Base-by-base conservation (phyloP, 2,113 vertebrate species). In the Periophthalmus modestus region DNA sequence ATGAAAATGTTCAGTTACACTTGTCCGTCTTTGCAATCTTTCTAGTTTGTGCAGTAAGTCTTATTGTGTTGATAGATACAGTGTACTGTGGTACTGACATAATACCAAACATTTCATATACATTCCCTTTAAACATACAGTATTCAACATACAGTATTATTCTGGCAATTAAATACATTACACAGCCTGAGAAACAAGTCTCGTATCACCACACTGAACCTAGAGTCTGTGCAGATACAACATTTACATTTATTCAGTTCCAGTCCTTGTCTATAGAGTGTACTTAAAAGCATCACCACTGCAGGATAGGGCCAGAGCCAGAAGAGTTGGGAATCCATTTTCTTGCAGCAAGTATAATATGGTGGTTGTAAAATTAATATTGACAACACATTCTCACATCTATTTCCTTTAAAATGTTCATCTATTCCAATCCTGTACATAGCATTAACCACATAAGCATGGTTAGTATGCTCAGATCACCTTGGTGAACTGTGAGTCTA, bases 401-500 rank as follows among this genome's bases (percentile, higher is more conserved):
- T 34, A 63, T 18, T 63, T 7, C n/a, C 52, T 9, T n/a, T n/a
- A 5, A 52, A 52, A 52, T 52, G 15, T 52, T 18, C 48, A 52
- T 55, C 52, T 11, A 9, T 34, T n/a, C 11, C 12, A 9, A 6
- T 34, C 16, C 15, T 18, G 28, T 34, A 34, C 59, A 34, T 19
- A 34, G 28, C 28, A 19, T 18, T 61, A 61, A 24, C 28, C 10
- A 14, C 21, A 71, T 46, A 15, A 55, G 62, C 33, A 16, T 19
- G 52, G 19, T 14, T 33, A 18, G 24, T 2, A 2, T 12, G 52
- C 69, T 86, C 63, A 86, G 11, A 88, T 54, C 85, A 84, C 87
- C 54, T 87, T 87, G 52, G 72, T 61, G 76, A 67, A 75, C 71
- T 84, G 81, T 46, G 73, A 61, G 72, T 86, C 76, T 0, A 71